These are phyloP conservation scores for Acrocera orbiculus DNA, from an alignment of 2,888 invertebrate genomes.

Conservation along the genomic window DNA sequence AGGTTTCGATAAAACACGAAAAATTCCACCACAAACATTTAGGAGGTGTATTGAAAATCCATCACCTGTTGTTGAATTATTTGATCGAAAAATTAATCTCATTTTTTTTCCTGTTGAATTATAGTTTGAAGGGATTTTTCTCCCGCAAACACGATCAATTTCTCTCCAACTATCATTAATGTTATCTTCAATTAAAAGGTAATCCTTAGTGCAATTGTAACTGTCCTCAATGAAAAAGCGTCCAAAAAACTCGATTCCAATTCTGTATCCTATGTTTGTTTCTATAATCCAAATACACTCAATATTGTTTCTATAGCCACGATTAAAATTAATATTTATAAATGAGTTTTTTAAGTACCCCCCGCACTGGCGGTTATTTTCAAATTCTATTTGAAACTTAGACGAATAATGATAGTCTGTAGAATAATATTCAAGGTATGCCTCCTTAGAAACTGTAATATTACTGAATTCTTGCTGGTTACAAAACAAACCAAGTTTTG, in stretches of 20 bases:
- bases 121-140: slow-evolving; percentile 36
- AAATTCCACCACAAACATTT: slow-evolving; percentile 52
- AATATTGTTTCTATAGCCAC: slow-evolving; percentile 47
- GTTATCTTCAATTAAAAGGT: too few relatives aligned
- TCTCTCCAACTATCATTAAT: slow-evolving; percentile 35
- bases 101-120: slow-evolving; percentile 46
- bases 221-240: slow-evolving; percentile 59
- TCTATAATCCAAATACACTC: slow-evolving; percentile 67
- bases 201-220: slow-evolving; percentile 56
- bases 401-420: too few relatives aligned
- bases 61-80: slow-evolving; percentile 43
- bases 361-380: too few relatives aligned
- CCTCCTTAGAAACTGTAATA: slow-evolving; percentile 27
- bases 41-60: slow-evolving; percentile 53
- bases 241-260: slow-evolving; percentile 46
- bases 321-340: slow-evolving; percentile 18
- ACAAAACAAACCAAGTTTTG: slow-evolving; percentile 40
- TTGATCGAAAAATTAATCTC: slow-evolving; percentile 54
- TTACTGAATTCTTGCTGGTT: slow-evolving; percentile 17
- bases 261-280: slow-evolving; percentile 39
- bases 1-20: slow-evolving; percentile 34
- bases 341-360: slow-evolving; percentile 35
- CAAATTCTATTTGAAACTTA: too few relatives aligned
- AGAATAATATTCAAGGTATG: slow-evolving; percentile 55
- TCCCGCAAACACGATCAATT: slow-evolving; percentile 48